Conservation (phyloP, 2,797 vertebrate genomes). For the Cirrhinus molitorella region DNA sequence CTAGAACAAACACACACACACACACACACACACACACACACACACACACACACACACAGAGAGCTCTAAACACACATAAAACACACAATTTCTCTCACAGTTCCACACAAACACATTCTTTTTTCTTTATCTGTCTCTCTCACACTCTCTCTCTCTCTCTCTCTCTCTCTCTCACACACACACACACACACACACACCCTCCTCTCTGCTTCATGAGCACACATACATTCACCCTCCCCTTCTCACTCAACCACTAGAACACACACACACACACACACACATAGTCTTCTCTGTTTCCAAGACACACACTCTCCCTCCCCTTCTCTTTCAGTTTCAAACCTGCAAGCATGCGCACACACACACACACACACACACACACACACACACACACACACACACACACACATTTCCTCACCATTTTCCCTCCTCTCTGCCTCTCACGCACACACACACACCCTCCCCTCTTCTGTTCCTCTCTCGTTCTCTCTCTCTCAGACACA, state of each 20-base stretch:
- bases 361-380: slow-evolving; percentile 47
- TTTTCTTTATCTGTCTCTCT: slow-evolving; percentile 71
- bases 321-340: slow-evolving; percentile 73
- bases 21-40: slow-evolving; percentile 60
- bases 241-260: slow-evolving; percentile 61
- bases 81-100: slow-evolving; percentile 66
- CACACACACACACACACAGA: slow-evolving; percentile 48
- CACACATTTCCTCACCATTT: slow-evolving; percentile 48
- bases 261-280: slow-evolving; percentile 64
- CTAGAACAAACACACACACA: slow-evolving; percentile 69
- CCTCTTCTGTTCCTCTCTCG: slow-evolving; percentile 30
- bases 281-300: slow-evolving; percentile 75
- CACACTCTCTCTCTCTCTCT: not conserved
- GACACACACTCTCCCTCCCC: slow-evolving; percentile 64
- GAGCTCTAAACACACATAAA: slow-evolving; percentile 12
- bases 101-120: slow-evolving; percentile 67
- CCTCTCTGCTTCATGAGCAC: slow-evolving; percentile 66
- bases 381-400: slow-evolving; percentile 24
- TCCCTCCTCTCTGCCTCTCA: slow-evolving; percentile 51
- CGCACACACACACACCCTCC: slow-evolving; percentile 48
- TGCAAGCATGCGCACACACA: slow-evolving; percentile 63
- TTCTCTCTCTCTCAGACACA: slow-evolving; percentile 60
- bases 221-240: slow-evolving; percentile 53
- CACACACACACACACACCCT: slow-evolving; percentile 57
- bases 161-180: slow-evolving; percentile 44